Evolutionary conservation across 2,113 vertebrate species (phyloP).

Genomic region (Eublepharis macularius): DNA sequence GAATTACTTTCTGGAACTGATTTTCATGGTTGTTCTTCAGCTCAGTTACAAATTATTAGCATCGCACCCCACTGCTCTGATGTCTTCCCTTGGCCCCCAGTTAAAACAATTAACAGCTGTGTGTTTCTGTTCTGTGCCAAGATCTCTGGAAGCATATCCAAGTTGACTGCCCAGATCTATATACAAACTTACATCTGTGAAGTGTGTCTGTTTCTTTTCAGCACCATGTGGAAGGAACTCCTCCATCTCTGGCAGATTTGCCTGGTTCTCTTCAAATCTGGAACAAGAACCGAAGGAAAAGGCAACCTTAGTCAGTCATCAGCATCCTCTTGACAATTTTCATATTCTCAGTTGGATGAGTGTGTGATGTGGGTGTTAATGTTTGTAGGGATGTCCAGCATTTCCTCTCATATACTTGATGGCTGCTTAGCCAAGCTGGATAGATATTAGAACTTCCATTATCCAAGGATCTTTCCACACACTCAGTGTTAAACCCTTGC

Average conservation of each 20-base stretch:
- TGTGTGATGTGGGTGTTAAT: background rate
- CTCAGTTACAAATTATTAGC: background rate
- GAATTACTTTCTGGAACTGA: background rate
- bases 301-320: background rate
- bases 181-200: slow-evolving; percentile 85
- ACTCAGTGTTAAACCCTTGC: background rate
- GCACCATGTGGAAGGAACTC: slow-evolving; percentile 83
- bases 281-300: background rate
- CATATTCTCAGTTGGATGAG: background rate
- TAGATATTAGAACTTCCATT: background rate
- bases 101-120: background rate
- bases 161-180: background rate
- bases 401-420: background rate
- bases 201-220: slow-evolving; percentile 86
- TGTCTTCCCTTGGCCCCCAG: background rate
- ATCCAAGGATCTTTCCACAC: background rate
- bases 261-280: slow-evolving; percentile 85
- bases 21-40: background rate
- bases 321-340: background rate
- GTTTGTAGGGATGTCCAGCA: background rate
- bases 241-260: slow-evolving; percentile 76
- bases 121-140: background rate
- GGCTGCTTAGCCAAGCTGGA: background rate
- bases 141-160: background rate
- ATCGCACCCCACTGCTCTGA: background rate